These are phyloP conservation scores for Alloscopus bannaensis DNA, from an alignment of 2,888 invertebrate genomes.

Conservation along the genomic window DNA sequence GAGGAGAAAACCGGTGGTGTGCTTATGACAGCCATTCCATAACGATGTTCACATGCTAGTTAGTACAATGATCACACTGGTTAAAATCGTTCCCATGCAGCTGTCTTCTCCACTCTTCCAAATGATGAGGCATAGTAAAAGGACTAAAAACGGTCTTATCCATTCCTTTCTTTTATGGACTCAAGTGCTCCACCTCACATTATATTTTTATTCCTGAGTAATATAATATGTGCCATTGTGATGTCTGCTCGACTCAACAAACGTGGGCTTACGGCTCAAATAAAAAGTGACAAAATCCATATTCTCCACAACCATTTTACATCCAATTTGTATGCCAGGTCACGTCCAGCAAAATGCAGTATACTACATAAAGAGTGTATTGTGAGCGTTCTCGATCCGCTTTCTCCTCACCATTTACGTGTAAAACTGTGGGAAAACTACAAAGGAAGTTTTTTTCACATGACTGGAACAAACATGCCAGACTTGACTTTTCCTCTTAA, in stretches of 20 bases:
- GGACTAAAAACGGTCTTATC: no score
- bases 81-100: neutral
- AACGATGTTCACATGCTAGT: constrained; percentile 18
- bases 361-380: neutral
- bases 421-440: neutral
- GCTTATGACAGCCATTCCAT: constrained; percentile 32
- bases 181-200: neutral
- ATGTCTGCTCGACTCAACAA: neutral
- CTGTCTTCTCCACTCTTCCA: neutral
- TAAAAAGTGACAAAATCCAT: constrained; percentile 21
- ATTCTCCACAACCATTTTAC: neutral
- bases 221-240: neutral
- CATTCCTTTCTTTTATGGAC: neutral
- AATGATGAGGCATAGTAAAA: no score
- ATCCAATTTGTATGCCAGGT: constrained; percentile 2
- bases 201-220: constrained; percentile 1
- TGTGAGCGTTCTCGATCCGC: neutral
- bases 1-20: neutral
- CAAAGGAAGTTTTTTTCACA: neutral
- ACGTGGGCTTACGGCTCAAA: neutral
- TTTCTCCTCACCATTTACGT: neutral
- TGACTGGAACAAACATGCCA: neutral
- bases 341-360: neutral
- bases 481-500: constrained; percentile 7
- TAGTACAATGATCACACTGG: constrained; percentile 5